Conservation (phyloP, 2,113 vertebrate species). For the Fulmarus glacialis region DNA sequence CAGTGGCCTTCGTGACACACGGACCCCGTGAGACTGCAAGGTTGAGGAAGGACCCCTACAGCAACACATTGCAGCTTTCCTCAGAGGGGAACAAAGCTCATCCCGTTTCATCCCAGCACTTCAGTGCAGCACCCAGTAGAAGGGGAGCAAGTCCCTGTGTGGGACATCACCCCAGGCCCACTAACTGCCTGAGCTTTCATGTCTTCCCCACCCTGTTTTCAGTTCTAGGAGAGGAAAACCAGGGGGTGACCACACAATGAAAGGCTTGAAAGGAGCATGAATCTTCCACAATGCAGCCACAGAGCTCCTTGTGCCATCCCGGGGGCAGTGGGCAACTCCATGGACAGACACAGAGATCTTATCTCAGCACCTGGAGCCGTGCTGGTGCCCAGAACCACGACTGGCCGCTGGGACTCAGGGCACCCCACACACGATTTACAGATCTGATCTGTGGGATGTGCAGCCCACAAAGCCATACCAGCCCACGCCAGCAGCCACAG, state of each 20-base stretch:
- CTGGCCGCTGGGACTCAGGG: neutral
- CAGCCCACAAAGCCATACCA: neutral
- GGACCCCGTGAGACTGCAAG: neutral
- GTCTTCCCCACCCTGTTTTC: neutral
- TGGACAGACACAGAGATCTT: neutral
- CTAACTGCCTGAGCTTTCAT: neutral
- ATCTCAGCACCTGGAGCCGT: accelerated
- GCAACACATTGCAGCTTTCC: neutral
- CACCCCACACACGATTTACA: neutral
- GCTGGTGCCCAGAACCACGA: neutral
- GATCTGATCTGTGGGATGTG: neutral
- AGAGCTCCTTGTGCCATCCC: neutral
- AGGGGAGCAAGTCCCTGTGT: neutral
- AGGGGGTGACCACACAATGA: neutral
- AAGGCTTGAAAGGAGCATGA: neutral
- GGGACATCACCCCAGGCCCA: neutral
- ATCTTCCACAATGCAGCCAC: neutral
- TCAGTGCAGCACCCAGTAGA: neutral
- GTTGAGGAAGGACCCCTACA: neutral
- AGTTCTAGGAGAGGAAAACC: neutral
- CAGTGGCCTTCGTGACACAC: accelerated
- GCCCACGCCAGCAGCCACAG: accelerated
- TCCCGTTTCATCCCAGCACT: neutral
- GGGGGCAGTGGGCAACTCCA: neutral
- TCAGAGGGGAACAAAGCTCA: neutral